Conservation (phyloP, 2,888 invertebrate genomes). For the Dicyrtomina minuta region DNA sequence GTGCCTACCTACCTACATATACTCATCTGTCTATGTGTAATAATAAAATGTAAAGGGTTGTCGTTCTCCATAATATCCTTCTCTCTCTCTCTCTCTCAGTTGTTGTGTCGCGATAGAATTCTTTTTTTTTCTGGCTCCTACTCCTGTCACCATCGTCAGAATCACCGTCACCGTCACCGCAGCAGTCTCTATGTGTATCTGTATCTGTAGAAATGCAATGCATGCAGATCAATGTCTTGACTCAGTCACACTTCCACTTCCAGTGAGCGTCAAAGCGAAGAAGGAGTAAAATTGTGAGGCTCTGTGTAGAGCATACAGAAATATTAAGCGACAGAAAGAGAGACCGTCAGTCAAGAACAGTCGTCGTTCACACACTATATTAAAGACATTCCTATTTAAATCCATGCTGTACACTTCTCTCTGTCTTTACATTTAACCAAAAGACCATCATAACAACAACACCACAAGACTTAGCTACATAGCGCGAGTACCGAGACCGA, state of each 20-base stretch:
- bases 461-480: no score
- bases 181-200: neutral
- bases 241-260: neutral
- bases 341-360: neutral
- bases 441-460: no score
- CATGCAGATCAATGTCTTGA: slow-evolving; percentile 18
- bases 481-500: neutral
- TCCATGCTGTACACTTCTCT: no score
- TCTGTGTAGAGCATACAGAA: no score
- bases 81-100: neutral
- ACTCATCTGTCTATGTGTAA: no score
- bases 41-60: no score
- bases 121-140: neutral
- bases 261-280: neutral
- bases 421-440: no score
- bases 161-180: slow-evolving; percentile 1
- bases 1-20: no score
- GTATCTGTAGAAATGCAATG: neutral
- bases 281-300: neutral
- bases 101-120: no score
- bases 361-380: no score
- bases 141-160: neutral
- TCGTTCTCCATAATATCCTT: no score
- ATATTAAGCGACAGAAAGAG: neutral
- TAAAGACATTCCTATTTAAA: no score